phyloP scores from a whole-genome alignment of 2,113 vertebrate species.

The Odocoileus virginianus region DNA sequence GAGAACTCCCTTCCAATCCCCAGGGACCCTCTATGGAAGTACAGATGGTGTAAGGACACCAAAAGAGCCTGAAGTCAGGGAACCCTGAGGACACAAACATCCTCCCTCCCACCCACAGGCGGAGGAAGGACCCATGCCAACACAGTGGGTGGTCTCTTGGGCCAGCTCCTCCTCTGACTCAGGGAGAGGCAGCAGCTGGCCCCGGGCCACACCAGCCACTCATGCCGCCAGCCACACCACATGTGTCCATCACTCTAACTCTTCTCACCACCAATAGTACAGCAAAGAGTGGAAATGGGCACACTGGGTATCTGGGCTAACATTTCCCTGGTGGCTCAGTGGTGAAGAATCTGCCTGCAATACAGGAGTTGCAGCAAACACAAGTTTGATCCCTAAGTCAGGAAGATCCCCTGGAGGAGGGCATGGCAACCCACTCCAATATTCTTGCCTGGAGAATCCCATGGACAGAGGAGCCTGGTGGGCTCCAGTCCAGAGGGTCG shows the following conservation, averaged over 20 bases:
- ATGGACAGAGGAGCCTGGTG: not conserved
- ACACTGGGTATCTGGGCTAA: not conserved
- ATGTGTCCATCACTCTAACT: not conserved
- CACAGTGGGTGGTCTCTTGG: conserved; percentile 53
- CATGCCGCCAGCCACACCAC: not conserved
- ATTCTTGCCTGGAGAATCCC: not conserved
- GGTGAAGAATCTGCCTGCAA: not conserved
- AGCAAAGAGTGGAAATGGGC: not conserved
- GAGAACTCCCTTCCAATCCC: not conserved
- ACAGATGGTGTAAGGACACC: not conserved
- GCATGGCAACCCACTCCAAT: not conserved
- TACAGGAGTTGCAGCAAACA: not conserved
- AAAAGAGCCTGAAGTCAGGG: not conserved
- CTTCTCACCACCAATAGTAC: not conserved
- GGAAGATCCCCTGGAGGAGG: not conserved
- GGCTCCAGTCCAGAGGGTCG: not conserved
- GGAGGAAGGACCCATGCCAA: not conserved
- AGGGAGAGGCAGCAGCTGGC: conserved; percentile 26
- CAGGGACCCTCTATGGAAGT: not conserved
- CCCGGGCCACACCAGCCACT: not conserved
- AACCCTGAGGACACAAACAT: conserved; percentile 42
- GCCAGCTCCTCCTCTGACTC: conserved; percentile 32
- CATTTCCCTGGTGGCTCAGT: not conserved
- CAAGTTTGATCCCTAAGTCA: not conserved
- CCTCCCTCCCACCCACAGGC: not conserved